Conservation (phyloP, 2,888 invertebrate genomes). For the Rapana venosa region DNA sequence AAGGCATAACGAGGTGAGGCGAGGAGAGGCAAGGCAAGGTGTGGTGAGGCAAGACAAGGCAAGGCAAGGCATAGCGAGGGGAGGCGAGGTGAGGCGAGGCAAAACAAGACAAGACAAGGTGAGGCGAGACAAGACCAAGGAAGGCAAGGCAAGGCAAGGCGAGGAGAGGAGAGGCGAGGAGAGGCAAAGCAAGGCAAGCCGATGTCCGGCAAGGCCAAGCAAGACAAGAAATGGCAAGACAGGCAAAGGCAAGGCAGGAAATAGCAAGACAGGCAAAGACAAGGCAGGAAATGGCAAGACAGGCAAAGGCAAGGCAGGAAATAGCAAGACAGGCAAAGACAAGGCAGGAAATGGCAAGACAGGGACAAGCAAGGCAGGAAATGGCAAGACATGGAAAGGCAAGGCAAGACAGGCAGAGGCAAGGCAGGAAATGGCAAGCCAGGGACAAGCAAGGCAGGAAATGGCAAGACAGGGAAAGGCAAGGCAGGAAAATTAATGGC, state of each 20-base stretch:
- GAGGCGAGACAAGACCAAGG: neutral
- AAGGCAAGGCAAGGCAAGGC: neutral
- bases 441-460: too few species aligned
- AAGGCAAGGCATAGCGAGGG: too few species aligned
- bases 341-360: too few species aligned
- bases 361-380: too few species aligned
- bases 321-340: neutral
- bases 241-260: neutral
- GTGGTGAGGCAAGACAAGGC: too few species aligned
- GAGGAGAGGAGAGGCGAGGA: neutral
- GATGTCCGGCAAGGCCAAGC: neutral
- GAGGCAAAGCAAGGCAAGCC: neutral
- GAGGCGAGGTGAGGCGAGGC: too few species aligned
- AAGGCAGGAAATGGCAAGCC: too few species aligned
- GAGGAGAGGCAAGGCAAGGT: neutral
- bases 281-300: neutral
- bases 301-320: neutral
- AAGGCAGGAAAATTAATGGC: too few species aligned
- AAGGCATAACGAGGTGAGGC: neutral
- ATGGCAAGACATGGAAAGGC: too few species aligned
- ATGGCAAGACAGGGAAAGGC: too few species aligned
- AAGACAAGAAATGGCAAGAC: neutral
- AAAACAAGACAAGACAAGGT: neutral
- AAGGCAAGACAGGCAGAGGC: too few species aligned
- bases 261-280: neutral